Conservation (phyloP, 2,113 vertebrate species). For the Dendropsophus ebraccatus region DNA sequence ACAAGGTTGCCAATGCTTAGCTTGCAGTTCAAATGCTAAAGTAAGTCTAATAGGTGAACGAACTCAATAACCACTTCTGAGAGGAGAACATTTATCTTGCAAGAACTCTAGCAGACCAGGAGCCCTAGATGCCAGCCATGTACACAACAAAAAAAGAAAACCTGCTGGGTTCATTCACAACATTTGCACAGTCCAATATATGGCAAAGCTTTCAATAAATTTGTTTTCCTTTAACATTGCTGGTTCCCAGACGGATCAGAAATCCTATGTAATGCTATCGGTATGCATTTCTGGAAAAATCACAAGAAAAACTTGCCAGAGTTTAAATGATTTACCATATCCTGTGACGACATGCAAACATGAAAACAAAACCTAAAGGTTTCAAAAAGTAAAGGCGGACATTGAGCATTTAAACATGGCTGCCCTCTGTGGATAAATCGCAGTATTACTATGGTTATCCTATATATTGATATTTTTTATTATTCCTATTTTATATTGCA, state of each 20-base stretch:
- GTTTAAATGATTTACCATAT: slow-evolving; percentile 23
- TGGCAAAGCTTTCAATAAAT: background rate
- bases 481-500: background rate
- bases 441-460: background rate
- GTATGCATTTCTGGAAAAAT: slow-evolving; percentile 30
- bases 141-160: background rate
- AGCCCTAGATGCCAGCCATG: too few relatives aligned
- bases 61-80: background rate
- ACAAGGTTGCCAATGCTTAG: slow-evolving; percentile 28
- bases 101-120: background rate
- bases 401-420: background rate
- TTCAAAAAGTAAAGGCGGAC: background rate
- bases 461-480: too few relatives aligned
- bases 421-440: background rate
- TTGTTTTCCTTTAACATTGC: background rate
- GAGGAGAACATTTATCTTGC: background rate
- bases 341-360: background rate
- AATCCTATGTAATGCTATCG: slow-evolving; percentile 9
- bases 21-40: slow-evolving; percentile 34
- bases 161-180: background rate
- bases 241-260: background rate
- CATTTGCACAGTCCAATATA: background rate
- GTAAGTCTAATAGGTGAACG: background rate
- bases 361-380: background rate
- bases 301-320: background rate